These are phyloP conservation scores for Branchellion lobata DNA, from an alignment of 2,888 invertebrate genomes.

Conservation along the genomic window DNA sequence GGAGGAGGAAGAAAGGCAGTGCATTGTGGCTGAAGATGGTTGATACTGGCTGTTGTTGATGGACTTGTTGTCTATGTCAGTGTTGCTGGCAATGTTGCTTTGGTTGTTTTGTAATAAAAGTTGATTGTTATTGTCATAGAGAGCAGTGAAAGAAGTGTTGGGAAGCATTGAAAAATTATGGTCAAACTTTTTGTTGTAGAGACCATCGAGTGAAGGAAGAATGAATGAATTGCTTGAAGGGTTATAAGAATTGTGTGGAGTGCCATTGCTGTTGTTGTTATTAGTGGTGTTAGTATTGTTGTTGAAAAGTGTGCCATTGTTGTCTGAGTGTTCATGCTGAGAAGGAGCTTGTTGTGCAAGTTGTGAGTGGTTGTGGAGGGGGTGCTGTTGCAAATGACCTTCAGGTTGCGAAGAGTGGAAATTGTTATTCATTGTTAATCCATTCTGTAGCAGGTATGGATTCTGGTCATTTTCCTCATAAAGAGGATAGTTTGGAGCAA, in stretches of 20 bases:
- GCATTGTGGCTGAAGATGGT: background rate
- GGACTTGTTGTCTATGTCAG: background rate
- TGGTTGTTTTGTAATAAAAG: conserved; percentile 23
- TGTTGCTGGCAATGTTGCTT: background rate
- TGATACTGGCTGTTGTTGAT: background rate
- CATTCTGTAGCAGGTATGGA: conserved; percentile 14
- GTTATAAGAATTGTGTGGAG: conserved; percentile 8
- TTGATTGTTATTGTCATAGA: conserved; percentile 9
- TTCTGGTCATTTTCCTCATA: conserved; percentile 37
- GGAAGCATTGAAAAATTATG: conserved; percentile 10
- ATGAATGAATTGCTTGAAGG: conserved; percentile 13
- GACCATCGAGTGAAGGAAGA: conserved; percentile 36
- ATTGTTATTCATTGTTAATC: background rate
- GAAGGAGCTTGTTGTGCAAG: conserved; percentile 1
- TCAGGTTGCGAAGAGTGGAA: conserved; percentile 25
- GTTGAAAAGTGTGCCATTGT: background rate
- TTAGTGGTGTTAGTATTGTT: background rate
- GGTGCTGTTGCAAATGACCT: conserved; percentile 28
- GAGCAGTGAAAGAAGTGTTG: conserved; percentile 28
- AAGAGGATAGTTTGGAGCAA: conserved; percentile 35
- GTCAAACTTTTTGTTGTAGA: conserved; percentile 33
- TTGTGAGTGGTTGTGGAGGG: conserved; percentile 17
- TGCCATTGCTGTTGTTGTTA: conserved; percentile 9
- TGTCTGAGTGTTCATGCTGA: conserved; percentile 23
- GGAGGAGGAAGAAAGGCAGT: conserved; percentile 9